Conservation (phyloP, 2,113 vertebrate species). For the Harpagus bidentatus region DNA sequence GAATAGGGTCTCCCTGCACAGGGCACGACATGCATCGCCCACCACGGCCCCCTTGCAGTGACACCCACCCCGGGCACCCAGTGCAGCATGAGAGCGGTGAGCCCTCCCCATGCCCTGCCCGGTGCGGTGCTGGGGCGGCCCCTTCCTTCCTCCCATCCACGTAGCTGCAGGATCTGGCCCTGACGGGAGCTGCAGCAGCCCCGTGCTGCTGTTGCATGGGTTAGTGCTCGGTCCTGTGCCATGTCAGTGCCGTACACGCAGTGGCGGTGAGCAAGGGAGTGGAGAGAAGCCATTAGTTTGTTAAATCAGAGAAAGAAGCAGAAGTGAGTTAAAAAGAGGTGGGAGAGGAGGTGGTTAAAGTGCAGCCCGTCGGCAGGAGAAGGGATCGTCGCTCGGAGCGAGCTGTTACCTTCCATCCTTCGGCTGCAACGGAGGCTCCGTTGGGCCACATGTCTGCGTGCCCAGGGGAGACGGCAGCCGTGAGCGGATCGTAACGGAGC, state of each 20-base stretch:
- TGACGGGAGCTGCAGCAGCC: neutral
- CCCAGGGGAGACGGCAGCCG: conserved; percentile 67
- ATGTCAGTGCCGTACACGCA: neutral
- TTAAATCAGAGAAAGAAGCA: conserved; percentile 42
- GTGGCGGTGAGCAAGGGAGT: neutral
- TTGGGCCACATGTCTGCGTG: conserved; percentile 66
- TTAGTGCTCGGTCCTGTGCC: neutral
- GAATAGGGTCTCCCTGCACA: neutral
- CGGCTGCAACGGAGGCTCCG: conserved; percentile 64
- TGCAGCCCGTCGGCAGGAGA: conserved; percentile 27
- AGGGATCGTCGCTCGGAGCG: conserved; percentile 9
- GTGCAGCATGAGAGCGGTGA: neutral
- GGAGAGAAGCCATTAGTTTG: conserved; percentile 25
- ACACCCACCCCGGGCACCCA: neutral
- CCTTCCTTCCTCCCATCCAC: neutral
- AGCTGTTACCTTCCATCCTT: conserved; percentile 83
- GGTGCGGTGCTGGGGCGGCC: neutral
- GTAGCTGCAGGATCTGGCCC: neutral
- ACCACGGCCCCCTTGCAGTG: neutral
- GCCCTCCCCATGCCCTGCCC: neutral
- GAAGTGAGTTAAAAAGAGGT: conserved; percentile 25
- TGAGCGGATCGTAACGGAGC: conserved; percentile 65
- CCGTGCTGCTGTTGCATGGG: neutral
- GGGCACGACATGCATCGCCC: neutral
- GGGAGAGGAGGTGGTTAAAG: conserved; percentile 33